phyloP scores from a whole-genome alignment of 2,113 vertebrate genomes.

The Istiophorus platypterus region DNA sequence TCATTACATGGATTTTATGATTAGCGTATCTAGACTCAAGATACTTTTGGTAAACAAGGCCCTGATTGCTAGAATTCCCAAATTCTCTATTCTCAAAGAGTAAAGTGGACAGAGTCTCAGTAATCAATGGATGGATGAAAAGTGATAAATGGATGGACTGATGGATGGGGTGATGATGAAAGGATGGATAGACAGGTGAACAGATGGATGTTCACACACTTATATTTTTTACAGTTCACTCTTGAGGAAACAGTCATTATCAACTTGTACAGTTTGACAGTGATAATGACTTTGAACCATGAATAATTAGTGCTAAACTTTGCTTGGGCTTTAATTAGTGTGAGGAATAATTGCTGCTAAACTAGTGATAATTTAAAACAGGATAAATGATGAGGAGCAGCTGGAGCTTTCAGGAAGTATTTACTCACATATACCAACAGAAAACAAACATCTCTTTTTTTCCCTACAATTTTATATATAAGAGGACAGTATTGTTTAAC shows the following conservation, averaged over 20 bases:
- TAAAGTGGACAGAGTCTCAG: not conserved
- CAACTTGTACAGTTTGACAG: conserved; percentile 52
- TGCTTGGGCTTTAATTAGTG: conserved; percentile 63
- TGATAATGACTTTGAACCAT: conserved; percentile 63
- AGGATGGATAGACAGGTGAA: conserved; percentile 13
- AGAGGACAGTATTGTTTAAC: not conserved
- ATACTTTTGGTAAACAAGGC: no score
- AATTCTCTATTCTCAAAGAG: not conserved
- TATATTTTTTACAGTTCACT: conserved; percentile 38
- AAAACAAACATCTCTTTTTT: not conserved
- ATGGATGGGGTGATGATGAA: not conserved
- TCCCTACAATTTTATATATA: not conserved
- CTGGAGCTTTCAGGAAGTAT: not conserved
- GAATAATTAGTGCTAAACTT: conserved; percentile 66
- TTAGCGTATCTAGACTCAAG: no score
- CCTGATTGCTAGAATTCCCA: no score
- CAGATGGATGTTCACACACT: conserved; percentile 44
- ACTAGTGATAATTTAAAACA: conserved; percentile 30
- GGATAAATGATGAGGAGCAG: not conserved
- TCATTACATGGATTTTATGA: no score
- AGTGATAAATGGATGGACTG: not conserved
- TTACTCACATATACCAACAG: not conserved
- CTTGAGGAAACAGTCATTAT: conserved; percentile 68
- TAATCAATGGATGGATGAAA: not conserved
- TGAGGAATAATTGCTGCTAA: conserved; percentile 46